phyloP scores from a whole-genome alignment of 2,113 vertebrate species.

The Sprattus sprattus region DNA sequence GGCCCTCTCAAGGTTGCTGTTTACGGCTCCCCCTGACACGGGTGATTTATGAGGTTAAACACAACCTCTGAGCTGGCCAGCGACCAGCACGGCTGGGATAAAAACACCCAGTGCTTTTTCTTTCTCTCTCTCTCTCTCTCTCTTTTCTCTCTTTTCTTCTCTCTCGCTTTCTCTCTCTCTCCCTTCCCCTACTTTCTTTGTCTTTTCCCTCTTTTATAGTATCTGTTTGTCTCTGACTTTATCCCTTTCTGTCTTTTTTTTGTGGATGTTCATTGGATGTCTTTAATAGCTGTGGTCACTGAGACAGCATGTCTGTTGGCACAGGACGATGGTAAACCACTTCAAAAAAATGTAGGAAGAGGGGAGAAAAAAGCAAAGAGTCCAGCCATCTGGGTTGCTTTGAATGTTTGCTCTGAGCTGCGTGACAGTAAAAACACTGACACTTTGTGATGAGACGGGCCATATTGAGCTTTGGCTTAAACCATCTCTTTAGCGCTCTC shows the following conservation, averaged over 20 bases:
- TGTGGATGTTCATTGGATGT: background rate
- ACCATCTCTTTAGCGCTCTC: background rate
- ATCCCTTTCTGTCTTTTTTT: background rate
- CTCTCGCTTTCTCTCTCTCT: background rate
- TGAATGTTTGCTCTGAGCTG: conserved; percentile 50
- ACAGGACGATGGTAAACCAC: conserved; percentile 31
- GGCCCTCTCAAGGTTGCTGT: conserved; percentile 56
- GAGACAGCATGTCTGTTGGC: conserved; percentile 39
- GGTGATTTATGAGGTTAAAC: conserved; percentile 63
- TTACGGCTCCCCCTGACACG: conserved; percentile 53
- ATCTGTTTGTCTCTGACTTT: background rate
- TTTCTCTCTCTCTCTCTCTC: conserved; percentile 1
- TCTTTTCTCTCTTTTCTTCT: background rate
- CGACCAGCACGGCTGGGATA: conserved; percentile 26
- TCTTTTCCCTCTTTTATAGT: background rate
- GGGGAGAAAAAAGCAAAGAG: conserved; percentile 36
- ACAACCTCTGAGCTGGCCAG: conserved; percentile 47
- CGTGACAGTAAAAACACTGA: conserved; percentile 58
- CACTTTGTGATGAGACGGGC: conserved; percentile 51
- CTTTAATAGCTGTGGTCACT: conserved; percentile 16
- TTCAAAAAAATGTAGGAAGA: conserved; percentile 29
- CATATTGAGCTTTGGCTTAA: conserved; percentile 65
- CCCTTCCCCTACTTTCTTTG: background rate
- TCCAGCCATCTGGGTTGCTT: conserved; percentile 58
- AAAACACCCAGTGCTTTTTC: background rate